Evolutionary conservation across 2,113 vertebrate genomes (phyloP).

Genomic region (Brienomyrus longianalis): DNA sequence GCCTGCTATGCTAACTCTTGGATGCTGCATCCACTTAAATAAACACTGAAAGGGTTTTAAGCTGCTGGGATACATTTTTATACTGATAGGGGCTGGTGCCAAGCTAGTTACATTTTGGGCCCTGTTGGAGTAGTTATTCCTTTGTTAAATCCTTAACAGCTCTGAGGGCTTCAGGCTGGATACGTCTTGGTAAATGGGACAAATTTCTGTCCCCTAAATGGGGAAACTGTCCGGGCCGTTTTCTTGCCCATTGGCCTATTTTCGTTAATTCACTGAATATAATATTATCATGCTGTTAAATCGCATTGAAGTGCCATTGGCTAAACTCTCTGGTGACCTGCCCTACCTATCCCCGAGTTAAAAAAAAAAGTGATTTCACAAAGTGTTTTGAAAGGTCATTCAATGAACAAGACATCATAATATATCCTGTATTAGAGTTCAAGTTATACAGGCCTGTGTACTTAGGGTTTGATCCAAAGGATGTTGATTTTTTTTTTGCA

Average conservation of each 20-base stretch:
- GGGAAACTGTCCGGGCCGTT: neutral
- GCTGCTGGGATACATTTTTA: conserved; percentile 10
- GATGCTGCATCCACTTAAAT: neutral
- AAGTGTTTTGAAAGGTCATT: conserved; percentile 47
- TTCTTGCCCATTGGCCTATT: conserved; percentile 9
- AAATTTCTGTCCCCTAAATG: conserved; percentile 1
- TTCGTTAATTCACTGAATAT: neutral
- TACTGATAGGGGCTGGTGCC: neutral
- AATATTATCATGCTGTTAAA: conserved; percentile 12
- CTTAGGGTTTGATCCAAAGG: neutral
- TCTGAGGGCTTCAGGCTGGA: neutral
- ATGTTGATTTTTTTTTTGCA: neutral
- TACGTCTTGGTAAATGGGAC: conserved; percentile 11
- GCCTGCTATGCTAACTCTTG: neutral
- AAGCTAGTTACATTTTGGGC: conserved; percentile 12
- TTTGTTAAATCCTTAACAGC: neutral
- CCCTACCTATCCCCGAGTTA: neutral
- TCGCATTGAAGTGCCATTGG: neutral
- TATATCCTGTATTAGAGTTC: neutral
- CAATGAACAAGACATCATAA: neutral
- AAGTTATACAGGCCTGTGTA: neutral
- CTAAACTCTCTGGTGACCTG: conserved; percentile 6
- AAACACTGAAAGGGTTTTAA: conserved; percentile 1
- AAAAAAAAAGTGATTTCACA: conserved; percentile 27
- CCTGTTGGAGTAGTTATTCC: neutral